Evolutionary conservation across 2,113 vertebrate genomes (phyloP).

Genomic region (Datnioides undecimradiatus): DNA sequence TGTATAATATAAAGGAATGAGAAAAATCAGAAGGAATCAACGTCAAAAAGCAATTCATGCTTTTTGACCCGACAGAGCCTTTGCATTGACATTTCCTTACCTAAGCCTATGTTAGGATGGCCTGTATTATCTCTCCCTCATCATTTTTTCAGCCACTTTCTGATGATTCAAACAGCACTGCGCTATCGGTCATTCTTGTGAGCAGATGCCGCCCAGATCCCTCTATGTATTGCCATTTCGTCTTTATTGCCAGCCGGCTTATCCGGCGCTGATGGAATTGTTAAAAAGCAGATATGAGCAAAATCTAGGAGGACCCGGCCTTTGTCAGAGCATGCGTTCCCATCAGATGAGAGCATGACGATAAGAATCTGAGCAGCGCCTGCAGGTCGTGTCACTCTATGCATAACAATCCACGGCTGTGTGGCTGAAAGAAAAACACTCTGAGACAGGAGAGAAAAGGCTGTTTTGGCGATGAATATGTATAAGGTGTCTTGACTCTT

Average conservation of each 20-base stretch:
- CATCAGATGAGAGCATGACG: constrained; percentile 80
- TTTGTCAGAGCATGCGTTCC: constrained; percentile 77
- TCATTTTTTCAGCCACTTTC: constrained; percentile 64
- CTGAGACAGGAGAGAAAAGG: constrained; percentile 44
- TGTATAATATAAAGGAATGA: constrained; percentile 12
- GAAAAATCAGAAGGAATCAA: constrained; percentile 17
- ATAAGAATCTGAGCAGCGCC: constrained; percentile 83
- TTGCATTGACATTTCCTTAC: constrained; percentile 61
- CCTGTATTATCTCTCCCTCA: constrained; percentile 59
- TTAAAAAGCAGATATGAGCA: constrained; percentile 82
- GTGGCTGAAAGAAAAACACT: constrained; percentile 67
- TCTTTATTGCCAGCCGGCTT: constrained; percentile 79
- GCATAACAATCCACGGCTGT: constrained; percentile 79
- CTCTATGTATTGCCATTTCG: constrained; percentile 75
- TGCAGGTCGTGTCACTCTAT: constrained; percentile 80
- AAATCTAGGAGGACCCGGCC: constrained; percentile 75
- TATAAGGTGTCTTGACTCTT: constrained; percentile 66
- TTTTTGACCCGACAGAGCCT: constrained; percentile 40
- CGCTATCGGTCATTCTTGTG: constrained; percentile 74
- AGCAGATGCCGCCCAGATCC: constrained; percentile 79
- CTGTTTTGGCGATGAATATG: constrained; percentile 72
- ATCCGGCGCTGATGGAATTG: constrained; percentile 82
- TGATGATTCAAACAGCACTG: constrained; percentile 76
- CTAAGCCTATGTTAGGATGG: constrained; percentile 25
- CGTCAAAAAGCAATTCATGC: constrained; percentile 51